Evolutionary conservation across 2,797 vertebrate genomes (phyloP).

Genomic region (Pangasius mekongensis): DNA sequence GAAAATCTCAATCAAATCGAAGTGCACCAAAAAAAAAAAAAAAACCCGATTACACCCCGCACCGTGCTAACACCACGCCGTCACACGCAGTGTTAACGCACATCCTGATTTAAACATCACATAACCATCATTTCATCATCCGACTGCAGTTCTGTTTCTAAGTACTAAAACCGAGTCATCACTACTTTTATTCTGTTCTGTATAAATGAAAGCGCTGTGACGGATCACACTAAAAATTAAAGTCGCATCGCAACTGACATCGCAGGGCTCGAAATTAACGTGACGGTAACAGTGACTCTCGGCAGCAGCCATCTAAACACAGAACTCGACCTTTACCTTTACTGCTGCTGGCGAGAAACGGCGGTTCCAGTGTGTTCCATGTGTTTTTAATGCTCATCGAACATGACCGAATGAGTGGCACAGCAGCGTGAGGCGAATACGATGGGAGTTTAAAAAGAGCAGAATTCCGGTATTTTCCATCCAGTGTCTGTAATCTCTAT

Average conservation of each 20-base stretch:
- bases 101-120: conserved; percentile 29
- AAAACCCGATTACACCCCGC: neutral
- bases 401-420: neutral
- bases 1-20: conserved; percentile 67
- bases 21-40: conserved; percentile 16
- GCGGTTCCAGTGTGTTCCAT: neutral
- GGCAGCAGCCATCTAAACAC: neutral
- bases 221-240: neutral
- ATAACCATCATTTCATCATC: neutral
- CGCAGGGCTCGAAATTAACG: conserved; percentile 14
- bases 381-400: too few relatives aligned
- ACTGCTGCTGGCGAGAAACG: neutral
- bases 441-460: neutral
- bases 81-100: neutral
- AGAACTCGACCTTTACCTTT: neutral
- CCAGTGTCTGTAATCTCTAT: neutral
- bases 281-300: neutral
- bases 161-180: neutral
- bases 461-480: neutral
- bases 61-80: neutral
- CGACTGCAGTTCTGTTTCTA: neutral
- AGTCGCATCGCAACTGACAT: neutral
- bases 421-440: neutral
- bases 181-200: neutral
- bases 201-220: neutral